Conservation (phyloP, 2,888 invertebrate species). For the Pachliopta kotzebuea region DNA sequence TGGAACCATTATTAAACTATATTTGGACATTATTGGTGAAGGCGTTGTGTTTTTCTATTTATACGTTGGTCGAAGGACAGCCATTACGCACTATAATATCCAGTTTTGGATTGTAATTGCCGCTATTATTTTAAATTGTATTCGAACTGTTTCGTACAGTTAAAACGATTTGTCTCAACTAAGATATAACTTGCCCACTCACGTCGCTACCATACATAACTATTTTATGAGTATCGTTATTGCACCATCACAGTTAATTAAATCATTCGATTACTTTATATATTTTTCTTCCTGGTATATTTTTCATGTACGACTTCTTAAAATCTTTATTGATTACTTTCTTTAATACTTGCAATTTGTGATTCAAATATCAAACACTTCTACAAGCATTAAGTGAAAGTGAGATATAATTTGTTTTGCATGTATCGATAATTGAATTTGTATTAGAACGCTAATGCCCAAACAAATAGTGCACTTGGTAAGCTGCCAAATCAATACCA, state of each 20-base stretch:
- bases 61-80: constrained; percentile 64
- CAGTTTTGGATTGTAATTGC: constrained; percentile 71
- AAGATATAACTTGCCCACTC: constrained; percentile 38
- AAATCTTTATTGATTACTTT: too few species aligned
- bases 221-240: constrained; percentile 12
- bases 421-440: constrained; percentile 24
- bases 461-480: constrained; percentile 25
- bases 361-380: background rate
- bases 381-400: constrained; percentile 7
- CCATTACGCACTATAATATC: constrained; percentile 58
- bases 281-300: background rate
- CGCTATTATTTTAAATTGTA: constrained; percentile 67
- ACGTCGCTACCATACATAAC: constrained; percentile 10
- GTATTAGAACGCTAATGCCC: constrained; percentile 24
- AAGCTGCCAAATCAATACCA: constrained; percentile 26
- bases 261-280: constrained; percentile 5
- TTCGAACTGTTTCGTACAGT: constrained; percentile 56
- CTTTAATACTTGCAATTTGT: background rate
- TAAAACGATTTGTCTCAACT: constrained; percentile 50
- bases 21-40: constrained; percentile 67
- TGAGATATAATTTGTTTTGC: constrained; percentile 11
- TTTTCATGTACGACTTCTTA: too few species aligned
- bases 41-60: constrained; percentile 57
- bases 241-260: constrained; percentile 5
- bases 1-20: constrained; percentile 71